Percentiles rank a stretch among this genome's conserved stretches.
These are phyloP conservation scores for Peromyscus eremicus DNA, from an alignment of 2,797 vertebrate species.

Conservation along the genomic window DNA sequence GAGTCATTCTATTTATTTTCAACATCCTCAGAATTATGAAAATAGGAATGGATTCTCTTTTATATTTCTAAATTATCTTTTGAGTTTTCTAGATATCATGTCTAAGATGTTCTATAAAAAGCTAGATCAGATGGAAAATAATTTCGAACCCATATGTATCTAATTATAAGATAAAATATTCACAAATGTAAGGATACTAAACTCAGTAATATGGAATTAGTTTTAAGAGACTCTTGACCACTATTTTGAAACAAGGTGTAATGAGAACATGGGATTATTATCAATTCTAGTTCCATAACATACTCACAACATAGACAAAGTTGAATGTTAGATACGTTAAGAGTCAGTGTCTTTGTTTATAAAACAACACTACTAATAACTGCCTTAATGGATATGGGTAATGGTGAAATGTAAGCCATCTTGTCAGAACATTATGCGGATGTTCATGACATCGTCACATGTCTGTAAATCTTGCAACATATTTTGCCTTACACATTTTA, in stretches of 20 bases:
- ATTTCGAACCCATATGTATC: background rate
- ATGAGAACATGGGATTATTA: background rate
- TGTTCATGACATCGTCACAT: background rate
- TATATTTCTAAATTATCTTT: background rate
- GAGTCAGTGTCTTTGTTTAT: background rate
- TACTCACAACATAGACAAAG: background rate
- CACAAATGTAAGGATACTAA: background rate
- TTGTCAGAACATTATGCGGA: background rate
- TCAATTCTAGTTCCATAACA: background rate
- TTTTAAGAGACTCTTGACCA: background rate
- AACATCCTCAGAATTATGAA: slow-evolving; percentile 5
- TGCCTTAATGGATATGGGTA: background rate
- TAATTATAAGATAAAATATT: slow-evolving; percentile 15
- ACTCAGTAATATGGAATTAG: background rate
- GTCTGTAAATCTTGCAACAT: background rate
- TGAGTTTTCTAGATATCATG: background rate
- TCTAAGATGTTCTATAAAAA: background rate
- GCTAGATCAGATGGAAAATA: background rate
- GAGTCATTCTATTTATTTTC: background rate
- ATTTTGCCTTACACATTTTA: background rate
- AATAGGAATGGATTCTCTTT: background rate
- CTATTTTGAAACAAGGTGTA: background rate
- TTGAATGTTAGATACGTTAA: background rate
- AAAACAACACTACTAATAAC: background rate
- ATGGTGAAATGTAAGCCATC: background rate